Base-by-base conservation (phyloP, 2,888 invertebrate species). In the Hypsopygia costalis region DNA sequence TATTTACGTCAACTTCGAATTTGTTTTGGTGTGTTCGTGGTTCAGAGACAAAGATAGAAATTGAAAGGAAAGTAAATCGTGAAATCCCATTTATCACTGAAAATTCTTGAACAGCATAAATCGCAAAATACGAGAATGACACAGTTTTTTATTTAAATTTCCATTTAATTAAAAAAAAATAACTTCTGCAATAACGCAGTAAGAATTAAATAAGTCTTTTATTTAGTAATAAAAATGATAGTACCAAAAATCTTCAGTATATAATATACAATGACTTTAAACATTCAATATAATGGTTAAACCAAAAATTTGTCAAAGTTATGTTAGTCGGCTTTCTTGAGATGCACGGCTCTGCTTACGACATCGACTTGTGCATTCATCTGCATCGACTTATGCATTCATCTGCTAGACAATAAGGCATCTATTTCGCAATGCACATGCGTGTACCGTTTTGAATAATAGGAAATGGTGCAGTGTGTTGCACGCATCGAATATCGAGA, bases 391-490 rank as follows among this genome's bases (percentile, higher is more conserved):
- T 48, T 52, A 44, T 51, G 53, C 62, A 62, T 66, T 64, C 64
- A 67, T 71, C 62, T 65, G 60, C 58, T 65, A 78, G 72, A 85
- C 85, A 81, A 80, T 77, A 68, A 71, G 69, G 81, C 74, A 74
- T 81, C 77, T 69, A 78, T 83, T 81, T 81, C 81, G 72, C 76
- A 83, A 82, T 63, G 64, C 61, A 62, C 58, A 55, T 52, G 55
- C 61, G 52, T 67, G 69, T 73, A 72, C 71, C 73, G 73, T 74
- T 75, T 67, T 62, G 69, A 69, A 80, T 81, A 76, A 82, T 86
- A 85, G 87, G 85, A 87, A 86, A 81, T 80, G 79, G 81, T 86
- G 76, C 85, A 85, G 75, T 67, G 62, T 70, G 71, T 58, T 76
- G 73, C 76, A 75, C 70, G 81, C 77, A 75, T 72, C 73, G 75